These are phyloP conservation scores for Ectemnius lituratus DNA, from an alignment of 2,888 invertebrate species.

Conservation along the genomic window DNA sequence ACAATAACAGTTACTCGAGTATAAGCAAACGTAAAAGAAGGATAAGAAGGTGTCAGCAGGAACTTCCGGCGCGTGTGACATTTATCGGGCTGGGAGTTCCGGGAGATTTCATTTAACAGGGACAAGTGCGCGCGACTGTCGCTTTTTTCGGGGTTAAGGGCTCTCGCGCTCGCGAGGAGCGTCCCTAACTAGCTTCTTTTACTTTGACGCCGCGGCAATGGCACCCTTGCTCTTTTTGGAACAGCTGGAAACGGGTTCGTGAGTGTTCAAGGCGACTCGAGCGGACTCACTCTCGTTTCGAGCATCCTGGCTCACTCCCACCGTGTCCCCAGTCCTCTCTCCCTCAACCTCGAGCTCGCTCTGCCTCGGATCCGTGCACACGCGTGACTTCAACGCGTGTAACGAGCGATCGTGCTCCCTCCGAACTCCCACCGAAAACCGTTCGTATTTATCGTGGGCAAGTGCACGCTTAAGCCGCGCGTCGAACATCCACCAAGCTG, in stretches of 20 bases:
- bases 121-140: constrained; percentile 19
- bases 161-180: constrained; percentile 15
- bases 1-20: constrained; percentile 4
- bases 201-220: constrained; percentile 26
- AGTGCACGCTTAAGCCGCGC: constrained; percentile 42
- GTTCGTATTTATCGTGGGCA: constrained; percentile 57
- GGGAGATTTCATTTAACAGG: constrained; percentile 32
- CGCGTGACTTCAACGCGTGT: constrained; percentile 19
- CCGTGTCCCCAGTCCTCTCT: too few relatives aligned
- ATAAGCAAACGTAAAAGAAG: not conserved
- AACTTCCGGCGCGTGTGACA: constrained; percentile 5
- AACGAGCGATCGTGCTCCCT: not conserved
- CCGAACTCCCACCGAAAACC: constrained; percentile 31
- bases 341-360: too few relatives aligned
- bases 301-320: not conserved
- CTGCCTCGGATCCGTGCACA: not conserved
- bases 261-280: too few relatives aligned
- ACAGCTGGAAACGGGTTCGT: constrained; percentile 45
- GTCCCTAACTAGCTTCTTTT: constrained; percentile 31
- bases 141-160: constrained; percentile 43
- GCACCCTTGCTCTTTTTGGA: constrained; percentile 41
- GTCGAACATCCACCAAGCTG: not conserved
- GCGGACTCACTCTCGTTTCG: constrained; percentile 7
- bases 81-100: constrained; percentile 8
- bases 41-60: constrained; percentile 14